Evolutionary conservation across 1,140 invertebrate genomes (phyloP), one percentile per base, ranked within the genome.

Genomic region (Drosophila simulans): DNA sequence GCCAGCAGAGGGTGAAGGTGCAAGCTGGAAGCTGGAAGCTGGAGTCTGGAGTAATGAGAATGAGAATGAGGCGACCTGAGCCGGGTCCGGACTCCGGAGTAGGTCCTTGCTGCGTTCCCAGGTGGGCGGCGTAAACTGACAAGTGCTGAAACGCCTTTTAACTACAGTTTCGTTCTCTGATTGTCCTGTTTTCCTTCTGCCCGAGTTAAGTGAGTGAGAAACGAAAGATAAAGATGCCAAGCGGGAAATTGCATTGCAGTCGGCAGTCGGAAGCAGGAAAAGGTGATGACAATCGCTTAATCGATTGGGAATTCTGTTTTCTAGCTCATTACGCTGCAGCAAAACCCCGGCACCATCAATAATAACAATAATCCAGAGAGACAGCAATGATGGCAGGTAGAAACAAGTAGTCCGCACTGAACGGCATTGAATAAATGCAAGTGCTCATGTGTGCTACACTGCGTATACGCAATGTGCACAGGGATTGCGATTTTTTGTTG

Each of bases 401-500:
- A 72, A 39, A 15, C 48, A 70, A 35, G 40, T 12, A 51, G 5
- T 34, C 51, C 59, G 20, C 27, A 52, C 64, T 48, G 52, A 59
- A 27, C 46, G 11, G 10, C 63, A 15, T 25, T 15, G 39, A 15
- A 17, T 48, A 46, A 48, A 13, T 34, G 34, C 58, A 49, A 31
- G 13, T 43, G n/a, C 25, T 5, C 59, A 66, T 74, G 43, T 54
- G 51, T 31, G 52, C 53, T 49, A 74, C 42, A 37, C 49, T 82
- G 83, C 82, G 82, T 82, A 86, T 86, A 76, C 83, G 70, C 69
- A 80, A 80, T 68, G 22, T 49, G 31, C 8, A 3, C 31, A 31
- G 31, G 31, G 8, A 56, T 40, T 71, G 35, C 12, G 12, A 55
- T 49, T 46, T 49, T 56, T 54, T 65, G 56, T 43, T 60, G 34